These are phyloP conservation scores for Protodeltote pygarga DNA, from an alignment of 2,888 invertebrate species.

Conservation along the genomic window DNA sequence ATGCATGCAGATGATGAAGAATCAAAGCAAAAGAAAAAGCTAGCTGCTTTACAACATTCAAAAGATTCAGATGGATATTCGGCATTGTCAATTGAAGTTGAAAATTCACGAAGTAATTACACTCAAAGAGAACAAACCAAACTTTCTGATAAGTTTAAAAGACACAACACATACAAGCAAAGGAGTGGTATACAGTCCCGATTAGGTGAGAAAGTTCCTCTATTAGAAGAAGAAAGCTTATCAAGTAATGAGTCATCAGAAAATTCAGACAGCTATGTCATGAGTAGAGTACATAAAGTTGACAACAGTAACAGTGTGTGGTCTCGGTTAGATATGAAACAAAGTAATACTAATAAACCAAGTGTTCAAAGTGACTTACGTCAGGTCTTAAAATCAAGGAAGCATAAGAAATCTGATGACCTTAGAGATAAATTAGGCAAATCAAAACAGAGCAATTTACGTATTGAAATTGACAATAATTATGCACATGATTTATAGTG, in stretches of 20 bases:
- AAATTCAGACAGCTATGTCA: conserved; percentile 72
- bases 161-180: conserved; percentile 47
- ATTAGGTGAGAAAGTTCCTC: conserved; percentile 70
- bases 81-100: conserved; percentile 78
- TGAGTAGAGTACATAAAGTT: conserved; percentile 85
- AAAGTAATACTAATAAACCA: conserved; percentile 46
- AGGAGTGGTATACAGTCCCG: conserved; percentile 67
- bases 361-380: conserved; percentile 69
- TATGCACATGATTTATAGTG: conserved; percentile 61
- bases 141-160: conserved; percentile 77
- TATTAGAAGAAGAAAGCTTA: conserved; percentile 45
- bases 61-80: conserved; percentile 66
- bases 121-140: conserved; percentile 64
- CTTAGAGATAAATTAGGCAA: conserved; percentile 73
- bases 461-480: conserved; percentile 84
- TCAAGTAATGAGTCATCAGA: conserved; percentile 68
- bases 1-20: conserved; percentile 97
- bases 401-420: conserved; percentile 67
- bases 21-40: conserved; percentile 81
- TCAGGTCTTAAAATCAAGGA: conserved; percentile 71
- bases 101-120: conserved; percentile 66
- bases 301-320: conserved; percentile 82
- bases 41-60: conserved; percentile 47
- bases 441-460: conserved; percentile 74
- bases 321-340: conserved; percentile 83